Percentiles rank a stretch among this genome's conserved stretches.
Conservation (phyloP, 2,888 invertebrate species). For the Catocala sponsa region DNA sequence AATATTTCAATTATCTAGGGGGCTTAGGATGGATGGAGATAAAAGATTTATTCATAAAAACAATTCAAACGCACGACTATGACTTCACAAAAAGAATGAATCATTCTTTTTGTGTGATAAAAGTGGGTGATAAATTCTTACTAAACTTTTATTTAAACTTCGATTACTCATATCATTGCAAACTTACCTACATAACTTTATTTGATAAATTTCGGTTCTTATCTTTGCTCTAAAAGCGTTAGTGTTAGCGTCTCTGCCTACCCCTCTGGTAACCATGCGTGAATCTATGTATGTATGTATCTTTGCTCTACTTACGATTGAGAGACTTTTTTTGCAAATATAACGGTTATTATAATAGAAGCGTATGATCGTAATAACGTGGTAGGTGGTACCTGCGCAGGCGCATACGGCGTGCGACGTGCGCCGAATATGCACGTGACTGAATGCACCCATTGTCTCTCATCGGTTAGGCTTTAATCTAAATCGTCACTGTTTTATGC, state of each 20-base stretch:
- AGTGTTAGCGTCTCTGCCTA: too few species aligned
- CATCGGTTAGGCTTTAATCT: conserved; percentile 31
- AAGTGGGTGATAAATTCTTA: not conserved
- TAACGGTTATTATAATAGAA: conserved; percentile 48
- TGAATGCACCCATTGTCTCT: conserved; percentile 59
- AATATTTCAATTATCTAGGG: too few species aligned
- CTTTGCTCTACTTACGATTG: conserved; percentile 6
- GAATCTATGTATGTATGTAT: too few species aligned
- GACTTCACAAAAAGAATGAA: too few species aligned
- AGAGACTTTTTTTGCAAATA: conserved; percentile 16
- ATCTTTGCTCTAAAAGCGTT: conserved; percentile 6
- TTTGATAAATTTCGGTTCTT: conserved; percentile 9
- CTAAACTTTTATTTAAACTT: not conserved
- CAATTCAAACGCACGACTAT: too few species aligned
- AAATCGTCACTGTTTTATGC: conserved; percentile 40
- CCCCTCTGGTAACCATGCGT: too few species aligned
- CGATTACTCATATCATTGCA: not conserved
- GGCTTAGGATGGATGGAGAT: too few species aligned
- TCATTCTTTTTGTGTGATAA: too few species aligned
- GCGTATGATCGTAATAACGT: conserved; percentile 30
- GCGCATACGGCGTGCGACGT: conserved; percentile 47
- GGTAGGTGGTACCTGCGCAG: conserved; percentile 17
- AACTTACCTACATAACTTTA: conserved; percentile 1
- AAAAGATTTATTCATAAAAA: too few species aligned
- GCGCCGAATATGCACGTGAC: conserved; percentile 59